phyloP scores from a whole-genome alignment of 2,888 invertebrate species.

The Atethmia centrago region DNA sequence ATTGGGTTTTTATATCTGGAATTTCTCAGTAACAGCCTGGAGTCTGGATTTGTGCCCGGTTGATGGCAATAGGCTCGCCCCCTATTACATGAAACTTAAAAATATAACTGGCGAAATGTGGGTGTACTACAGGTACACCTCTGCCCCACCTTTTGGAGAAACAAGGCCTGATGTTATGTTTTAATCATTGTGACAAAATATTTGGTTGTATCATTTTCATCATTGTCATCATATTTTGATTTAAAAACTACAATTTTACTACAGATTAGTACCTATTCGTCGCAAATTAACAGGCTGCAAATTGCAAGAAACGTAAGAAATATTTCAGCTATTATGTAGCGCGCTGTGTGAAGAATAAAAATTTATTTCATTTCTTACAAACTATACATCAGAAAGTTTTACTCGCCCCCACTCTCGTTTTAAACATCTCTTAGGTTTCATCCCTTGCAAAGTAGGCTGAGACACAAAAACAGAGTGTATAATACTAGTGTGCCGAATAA shows the following conservation, averaged over 20 bases:
- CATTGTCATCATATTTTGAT: neutral
- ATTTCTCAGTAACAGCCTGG: too few relatives aligned
- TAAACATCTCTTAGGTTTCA: conserved; percentile 28
- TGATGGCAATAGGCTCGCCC: too few relatives aligned
- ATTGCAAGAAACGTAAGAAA: too few relatives aligned
- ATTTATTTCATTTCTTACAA: neutral
- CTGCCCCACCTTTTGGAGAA: too few relatives aligned
- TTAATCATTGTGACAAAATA: too few relatives aligned
- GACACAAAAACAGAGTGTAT: conserved; percentile 66
- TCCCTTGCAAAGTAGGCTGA: conserved; percentile 61
- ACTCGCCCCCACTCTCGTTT: conserved; percentile 15
- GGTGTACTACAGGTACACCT: too few relatives aligned
- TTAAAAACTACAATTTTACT: neutral
- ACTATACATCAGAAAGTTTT: neutral
- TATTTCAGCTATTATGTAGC: neutral
- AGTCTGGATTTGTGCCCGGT: too few relatives aligned
- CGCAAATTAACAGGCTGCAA: too few relatives aligned
- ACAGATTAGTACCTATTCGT: neutral
- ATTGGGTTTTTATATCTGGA: too few relatives aligned
- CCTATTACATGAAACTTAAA: too few relatives aligned
- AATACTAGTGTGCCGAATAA: conserved; percentile 65
- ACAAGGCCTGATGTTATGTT: too few relatives aligned
- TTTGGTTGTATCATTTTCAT: neutral
- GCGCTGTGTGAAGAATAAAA: neutral
- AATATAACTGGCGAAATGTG: too few relatives aligned